phyloP scores from a whole-genome alignment of 2,797 vertebrate species.

The Phyllotis vaccarum region DNA sequence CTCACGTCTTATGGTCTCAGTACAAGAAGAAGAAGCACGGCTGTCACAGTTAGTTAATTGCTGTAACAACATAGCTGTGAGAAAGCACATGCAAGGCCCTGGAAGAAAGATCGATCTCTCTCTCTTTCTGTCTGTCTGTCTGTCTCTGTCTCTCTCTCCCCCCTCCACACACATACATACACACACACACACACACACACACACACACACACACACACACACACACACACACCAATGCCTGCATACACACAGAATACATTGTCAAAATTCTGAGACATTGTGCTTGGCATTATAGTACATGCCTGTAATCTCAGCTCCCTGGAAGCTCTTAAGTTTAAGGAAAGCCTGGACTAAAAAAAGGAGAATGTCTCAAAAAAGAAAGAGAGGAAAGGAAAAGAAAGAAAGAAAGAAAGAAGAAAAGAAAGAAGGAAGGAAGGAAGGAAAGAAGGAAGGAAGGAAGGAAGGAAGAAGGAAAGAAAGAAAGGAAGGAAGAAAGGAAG shows the following conservation, averaged over 20 bases:
- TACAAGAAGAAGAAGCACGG: neutral
- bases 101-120: neutral
- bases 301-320: neutral
- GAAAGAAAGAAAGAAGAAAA: too few species aligned
- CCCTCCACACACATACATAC: neutral
- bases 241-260: neutral
- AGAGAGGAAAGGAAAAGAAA: neutral
- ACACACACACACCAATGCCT: too few species aligned
- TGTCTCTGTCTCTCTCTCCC: too few species aligned
- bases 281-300: neutral
- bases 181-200: neutral
- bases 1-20: neutral
- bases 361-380: neutral
- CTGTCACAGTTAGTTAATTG: neutral
- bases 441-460: neutral
- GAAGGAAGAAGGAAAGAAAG: neutral
- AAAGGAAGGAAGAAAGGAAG: neutral
- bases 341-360: neutral
- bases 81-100: neutral
- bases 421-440: neutral
- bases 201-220: neutral
- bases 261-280: neutral
- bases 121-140: too few species aligned
- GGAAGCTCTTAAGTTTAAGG: neutral
- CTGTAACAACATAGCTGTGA: neutral